Evolutionary conservation across 2,113 vertebrate species (phyloP).

Genomic region (Ramphastos sulfuratus): DNA sequence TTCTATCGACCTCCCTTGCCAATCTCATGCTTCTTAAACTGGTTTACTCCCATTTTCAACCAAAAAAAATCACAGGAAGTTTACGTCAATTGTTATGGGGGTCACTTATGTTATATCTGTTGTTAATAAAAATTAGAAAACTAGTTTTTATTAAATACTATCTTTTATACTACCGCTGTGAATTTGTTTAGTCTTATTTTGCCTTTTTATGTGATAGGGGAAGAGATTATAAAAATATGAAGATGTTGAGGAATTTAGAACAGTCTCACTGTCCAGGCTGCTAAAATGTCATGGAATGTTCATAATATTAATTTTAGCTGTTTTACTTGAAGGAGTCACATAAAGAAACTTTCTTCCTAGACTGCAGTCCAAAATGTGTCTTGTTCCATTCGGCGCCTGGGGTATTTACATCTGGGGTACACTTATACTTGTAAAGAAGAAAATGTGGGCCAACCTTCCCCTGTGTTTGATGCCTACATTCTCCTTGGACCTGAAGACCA

Average conservation of each 20-base stretch:
- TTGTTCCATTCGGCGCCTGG: neutral
- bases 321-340: neutral
- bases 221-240: neutral
- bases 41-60: neutral
- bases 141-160: neutral
- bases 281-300: constrained; percentile 20
- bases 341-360: neutral
- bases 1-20: neutral
- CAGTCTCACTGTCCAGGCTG: neutral
- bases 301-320: constrained; percentile 25
- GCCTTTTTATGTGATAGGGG: neutral
- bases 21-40: neutral
- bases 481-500: neutral
- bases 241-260: neutral
- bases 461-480: neutral
- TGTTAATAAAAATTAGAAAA: neutral
- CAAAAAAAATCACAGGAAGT: neutral
- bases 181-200: neutral
- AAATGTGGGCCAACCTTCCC: neutral
- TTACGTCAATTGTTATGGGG: neutral
- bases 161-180: neutral
- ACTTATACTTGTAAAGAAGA: neutral
- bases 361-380: neutral
- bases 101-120: neutral
- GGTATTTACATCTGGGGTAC: neutral